These are phyloP conservation scores for Endomychus coccineus DNA, from an alignment of 2,888 invertebrate genomes.

Conservation along the genomic window DNA sequence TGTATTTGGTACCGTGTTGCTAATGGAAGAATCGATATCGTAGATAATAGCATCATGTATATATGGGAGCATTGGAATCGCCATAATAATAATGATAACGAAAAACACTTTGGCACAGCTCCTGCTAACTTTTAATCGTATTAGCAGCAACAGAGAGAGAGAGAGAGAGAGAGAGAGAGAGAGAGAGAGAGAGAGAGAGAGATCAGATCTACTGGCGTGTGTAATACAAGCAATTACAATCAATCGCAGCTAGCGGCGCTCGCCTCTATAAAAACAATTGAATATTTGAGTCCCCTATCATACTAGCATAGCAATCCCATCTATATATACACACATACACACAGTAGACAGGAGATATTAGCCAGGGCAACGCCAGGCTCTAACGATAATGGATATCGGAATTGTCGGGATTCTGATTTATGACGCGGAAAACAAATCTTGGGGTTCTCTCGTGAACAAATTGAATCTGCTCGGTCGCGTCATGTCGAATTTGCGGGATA, in stretches of 20 bases:
- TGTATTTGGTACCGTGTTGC: too few relatives aligned
- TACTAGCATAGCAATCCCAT: slow-evolving; percentile 26
- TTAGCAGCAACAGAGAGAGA: too few relatives aligned
- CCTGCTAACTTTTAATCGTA: too few relatives aligned
- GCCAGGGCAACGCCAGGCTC: slow-evolving; percentile 33
- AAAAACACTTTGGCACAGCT: too few relatives aligned
- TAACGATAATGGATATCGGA: slow-evolving; percentile 45
- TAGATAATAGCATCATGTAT: too few relatives aligned
- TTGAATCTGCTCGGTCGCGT: slow-evolving; percentile 43
- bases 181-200: too few relatives aligned
- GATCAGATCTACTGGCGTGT: too few relatives aligned
- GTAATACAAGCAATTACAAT: slow-evolving; percentile 33
- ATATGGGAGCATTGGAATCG: too few relatives aligned
- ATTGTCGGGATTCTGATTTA: slow-evolving; percentile 44
- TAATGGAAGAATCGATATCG: too few relatives aligned
- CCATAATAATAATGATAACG: too few relatives aligned
- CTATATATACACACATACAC: too few relatives aligned
- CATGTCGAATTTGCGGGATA: slow-evolving; percentile 29
- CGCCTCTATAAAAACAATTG: slow-evolving; percentile 35
- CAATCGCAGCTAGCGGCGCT: slow-evolving; percentile 28
- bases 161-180: too few relatives aligned
- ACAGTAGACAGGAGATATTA: slow-evolving; percentile 26
- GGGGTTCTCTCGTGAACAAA: slow-evolving; percentile 38
- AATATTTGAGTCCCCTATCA: slow-evolving; percentile 19
- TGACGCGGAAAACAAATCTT: slow-evolving; percentile 44